Evolutionary conservation across 2,113 vertebrate genomes (phyloP).

Genomic region (Dryoscopus gambensis): DNA sequence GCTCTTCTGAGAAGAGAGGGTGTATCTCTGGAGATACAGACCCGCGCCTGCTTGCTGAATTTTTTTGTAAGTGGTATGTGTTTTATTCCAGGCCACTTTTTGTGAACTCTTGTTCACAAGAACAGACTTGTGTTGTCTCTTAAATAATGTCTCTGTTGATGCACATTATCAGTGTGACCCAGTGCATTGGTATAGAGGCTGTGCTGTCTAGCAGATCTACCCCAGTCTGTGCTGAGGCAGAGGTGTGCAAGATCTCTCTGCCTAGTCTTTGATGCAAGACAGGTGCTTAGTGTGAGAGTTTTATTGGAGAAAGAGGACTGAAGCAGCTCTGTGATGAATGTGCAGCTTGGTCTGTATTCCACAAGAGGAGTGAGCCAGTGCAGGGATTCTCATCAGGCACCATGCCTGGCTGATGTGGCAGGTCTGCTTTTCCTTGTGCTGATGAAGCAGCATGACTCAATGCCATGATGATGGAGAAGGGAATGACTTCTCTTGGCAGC

Average conservation of each 20-base stretch:
- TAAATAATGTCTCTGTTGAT: rapidly evolving
- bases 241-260: not conserved
- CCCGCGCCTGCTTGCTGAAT: not conserved
- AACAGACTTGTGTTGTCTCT: not conserved
- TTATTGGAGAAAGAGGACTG: not conserved
- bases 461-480: not conserved
- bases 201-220: not conserved
- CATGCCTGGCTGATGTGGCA: not conserved
- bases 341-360: not conserved
- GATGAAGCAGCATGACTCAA: rapidly evolving
- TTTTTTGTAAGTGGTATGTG: not conserved
- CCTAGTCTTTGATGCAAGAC: not conserved
- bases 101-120: no score
- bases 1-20: not conserved
- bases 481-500: not conserved
- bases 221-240: not conserved
- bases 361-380: not conserved
- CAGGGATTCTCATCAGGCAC: not conserved
- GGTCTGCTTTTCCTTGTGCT: not conserved
- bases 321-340: not conserved
- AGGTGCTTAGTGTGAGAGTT: not conserved
- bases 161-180: no score
- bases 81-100: not conserved
- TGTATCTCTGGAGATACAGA: not conserved
- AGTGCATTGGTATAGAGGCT: not conserved